A percentile compares a stretch with the other conserved stretches of the same genome.
These are phyloP conservation scores for Meda fulgida DNA, from an alignment of 2,797 vertebrate genomes.

Conservation along the genomic window DNA sequence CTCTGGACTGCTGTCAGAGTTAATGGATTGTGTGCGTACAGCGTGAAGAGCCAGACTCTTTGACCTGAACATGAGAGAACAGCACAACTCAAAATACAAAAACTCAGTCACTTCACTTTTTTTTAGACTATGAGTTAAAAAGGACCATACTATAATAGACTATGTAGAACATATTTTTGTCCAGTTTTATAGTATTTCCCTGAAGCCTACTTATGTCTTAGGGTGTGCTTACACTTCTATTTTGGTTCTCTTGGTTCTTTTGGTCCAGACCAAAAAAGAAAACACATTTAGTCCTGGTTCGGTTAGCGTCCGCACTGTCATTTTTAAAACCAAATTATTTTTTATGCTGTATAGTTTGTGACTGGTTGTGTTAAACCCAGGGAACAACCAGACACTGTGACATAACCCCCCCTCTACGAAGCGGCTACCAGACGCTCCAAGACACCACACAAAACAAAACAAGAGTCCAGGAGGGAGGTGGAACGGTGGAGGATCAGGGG, in stretches of 20 bases:
- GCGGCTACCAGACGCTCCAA: too few species aligned
- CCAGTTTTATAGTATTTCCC: neutral
- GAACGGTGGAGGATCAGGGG: too few species aligned
- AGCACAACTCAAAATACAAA: neutral
- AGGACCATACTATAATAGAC: neutral
- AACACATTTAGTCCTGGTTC: neutral
- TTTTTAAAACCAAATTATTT: too few species aligned
- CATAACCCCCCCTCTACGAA: too few species aligned
- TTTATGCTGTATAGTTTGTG: too few species aligned
- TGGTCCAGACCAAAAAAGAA: too few species aligned
- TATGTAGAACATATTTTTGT: neutral
- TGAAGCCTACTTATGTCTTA: neutral
- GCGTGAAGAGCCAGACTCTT: conserved; percentile 88
- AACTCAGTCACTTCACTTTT: neutral
- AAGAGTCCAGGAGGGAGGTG: too few species aligned
- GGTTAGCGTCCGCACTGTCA: too few species aligned
- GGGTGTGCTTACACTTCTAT: neutral
- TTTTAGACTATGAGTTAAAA: neutral
- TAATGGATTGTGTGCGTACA: conserved; percentile 73
- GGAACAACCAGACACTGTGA: too few species aligned
- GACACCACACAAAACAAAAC: too few species aligned
- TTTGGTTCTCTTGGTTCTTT: neutral
- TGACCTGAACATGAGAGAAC: conserved; percentile 76
- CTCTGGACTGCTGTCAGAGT: conserved; percentile 76
- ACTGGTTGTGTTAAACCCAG: too few species aligned